Percentiles rank a stretch among this genome's conserved stretches.
phyloP scores from a whole-genome alignment of 2,888 invertebrate species.

The Metopia argyrocephala region DNA sequence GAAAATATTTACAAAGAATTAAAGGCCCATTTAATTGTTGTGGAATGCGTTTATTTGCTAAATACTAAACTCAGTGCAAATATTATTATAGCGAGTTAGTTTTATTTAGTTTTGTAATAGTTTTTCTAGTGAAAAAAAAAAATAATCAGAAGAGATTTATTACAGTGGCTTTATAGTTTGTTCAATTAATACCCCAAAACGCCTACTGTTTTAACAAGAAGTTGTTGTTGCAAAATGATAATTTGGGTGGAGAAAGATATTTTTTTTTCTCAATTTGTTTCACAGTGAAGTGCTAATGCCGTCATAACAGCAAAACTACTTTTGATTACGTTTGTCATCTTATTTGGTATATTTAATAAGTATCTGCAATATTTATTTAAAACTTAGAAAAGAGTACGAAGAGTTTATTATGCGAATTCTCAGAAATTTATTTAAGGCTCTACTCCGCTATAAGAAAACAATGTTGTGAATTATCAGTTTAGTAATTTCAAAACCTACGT shows the following conservation, averaged over 20 bases:
- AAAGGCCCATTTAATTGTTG: background rate
- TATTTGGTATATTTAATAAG: background rate
- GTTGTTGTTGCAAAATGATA: slow-evolving; percentile 1
- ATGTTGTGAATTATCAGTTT: too few species aligned
- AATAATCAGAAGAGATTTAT: background rate
- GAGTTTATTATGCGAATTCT: too few species aligned
- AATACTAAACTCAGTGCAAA: background rate
- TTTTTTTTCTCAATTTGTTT: background rate
- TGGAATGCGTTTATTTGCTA: slow-evolving; percentile 3
- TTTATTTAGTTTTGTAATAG: background rate
- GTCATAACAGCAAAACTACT: slow-evolving; percentile 26
- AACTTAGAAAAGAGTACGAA: background rate
- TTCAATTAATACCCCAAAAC: background rate
- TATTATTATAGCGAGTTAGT: background rate
- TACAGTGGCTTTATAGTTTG: background rate
- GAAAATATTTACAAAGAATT: too few species aligned
- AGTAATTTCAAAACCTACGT: too few species aligned
- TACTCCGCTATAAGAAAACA: too few species aligned
- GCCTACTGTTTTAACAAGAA: slow-evolving; percentile 3
- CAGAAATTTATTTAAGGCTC: too few species aligned
- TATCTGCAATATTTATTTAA: background rate
- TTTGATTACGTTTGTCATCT: background rate
- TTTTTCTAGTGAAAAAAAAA: background rate
- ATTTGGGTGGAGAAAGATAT: background rate
- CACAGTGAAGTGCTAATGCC: slow-evolving; percentile 33